Evolutionary conservation across 1,140 invertebrate genomes (phyloP), one percentile per base, ranked within the genome.

Genomic region (Eriosoma lanigerum): DNA sequence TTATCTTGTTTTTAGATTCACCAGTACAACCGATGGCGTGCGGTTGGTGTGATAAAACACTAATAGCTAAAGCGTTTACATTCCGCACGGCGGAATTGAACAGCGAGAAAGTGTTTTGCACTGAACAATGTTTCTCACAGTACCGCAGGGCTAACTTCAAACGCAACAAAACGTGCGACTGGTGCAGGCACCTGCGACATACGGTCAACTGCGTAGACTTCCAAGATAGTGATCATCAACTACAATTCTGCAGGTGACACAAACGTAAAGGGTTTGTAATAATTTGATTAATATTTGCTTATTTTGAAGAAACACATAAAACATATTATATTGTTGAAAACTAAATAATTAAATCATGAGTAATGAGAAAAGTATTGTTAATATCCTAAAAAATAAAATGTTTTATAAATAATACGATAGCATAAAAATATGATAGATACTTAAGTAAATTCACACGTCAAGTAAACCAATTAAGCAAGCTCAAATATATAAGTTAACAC

Each of bases 161-260:
- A 86, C 91, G 93, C 83, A 94, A 93, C 81, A 95, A 95, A 86
- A 93, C 93, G n/a, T 96, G 94, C 85, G 94, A 96, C 85, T 96
- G 94, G 94, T 97, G 95, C 85, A 90, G 93, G 82, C 94, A 96
- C 84, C 91, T 96, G 13, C 87, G 94, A 29, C 93, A 96, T 84
- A 95, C 94, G 0, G 93, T 96, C n/a, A 95, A 93, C 83, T 96
- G 95, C 84, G 93, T 96, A 21, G 94, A 96, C 85, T 94, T 95
- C 85, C 89, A 90, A 87, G 92, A 94, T 83, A 92, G 92, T 21
- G 91, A 92, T 80, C 91, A 91, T 78, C 92, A 93, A 82, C 87
- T 93, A 17, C 92, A 94, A 85, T 94, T 94, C 88, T 90, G 89
- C 84, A 88, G 86, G 88, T 89, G 68, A 81, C 72, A 81, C 72